These are phyloP conservation scores for Ophioninae sp. DNA, from an alignment of 2,888 invertebrate genomes.

Conservation along the genomic window DNA sequence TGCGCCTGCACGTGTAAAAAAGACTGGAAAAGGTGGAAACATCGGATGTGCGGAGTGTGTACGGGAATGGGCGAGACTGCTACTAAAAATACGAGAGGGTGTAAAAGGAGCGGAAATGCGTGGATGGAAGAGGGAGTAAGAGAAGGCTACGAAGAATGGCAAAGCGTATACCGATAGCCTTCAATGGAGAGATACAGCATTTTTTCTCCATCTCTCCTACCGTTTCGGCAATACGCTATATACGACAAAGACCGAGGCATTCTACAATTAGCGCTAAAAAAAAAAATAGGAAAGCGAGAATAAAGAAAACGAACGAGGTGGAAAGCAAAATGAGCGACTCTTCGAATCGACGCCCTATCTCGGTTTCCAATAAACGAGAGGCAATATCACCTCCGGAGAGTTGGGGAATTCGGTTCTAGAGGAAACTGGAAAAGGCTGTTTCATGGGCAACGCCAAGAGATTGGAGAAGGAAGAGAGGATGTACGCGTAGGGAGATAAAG, in stretches of 20 bases:
- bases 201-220: conserved; percentile 2
- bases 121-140: neutral
- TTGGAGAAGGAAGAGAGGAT: conserved; percentile 13
- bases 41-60: conserved; percentile 74
- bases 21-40: conserved; percentile 69
- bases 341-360: conserved; percentile 23
- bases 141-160: conserved; percentile 37
- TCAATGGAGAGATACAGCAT: conserved; percentile 35
- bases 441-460: conserved; percentile 20
- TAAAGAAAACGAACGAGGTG: conserved; percentile 34
- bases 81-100: conserved; percentile 26
- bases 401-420: conserved; percentile 30
- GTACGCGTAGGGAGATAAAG: conserved; percentile 7
- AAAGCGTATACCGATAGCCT: conserved; percentile 49
- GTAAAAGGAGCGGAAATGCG: neutral
- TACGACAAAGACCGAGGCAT: conserved; percentile 68
- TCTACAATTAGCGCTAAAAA: conserved; percentile 76
- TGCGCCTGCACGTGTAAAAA: conserved; percentile 64
- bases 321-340: conserved; percentile 5
- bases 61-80: conserved; percentile 70
- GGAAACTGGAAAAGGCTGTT: conserved; percentile 34
- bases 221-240: conserved; percentile 10
- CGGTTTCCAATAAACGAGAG: conserved; percentile 50
- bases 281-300: conserved; percentile 71
- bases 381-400: conserved; percentile 52